Conservation (phyloP, 2,113 vertebrate species). For the Camelus dromedarius region DNA sequence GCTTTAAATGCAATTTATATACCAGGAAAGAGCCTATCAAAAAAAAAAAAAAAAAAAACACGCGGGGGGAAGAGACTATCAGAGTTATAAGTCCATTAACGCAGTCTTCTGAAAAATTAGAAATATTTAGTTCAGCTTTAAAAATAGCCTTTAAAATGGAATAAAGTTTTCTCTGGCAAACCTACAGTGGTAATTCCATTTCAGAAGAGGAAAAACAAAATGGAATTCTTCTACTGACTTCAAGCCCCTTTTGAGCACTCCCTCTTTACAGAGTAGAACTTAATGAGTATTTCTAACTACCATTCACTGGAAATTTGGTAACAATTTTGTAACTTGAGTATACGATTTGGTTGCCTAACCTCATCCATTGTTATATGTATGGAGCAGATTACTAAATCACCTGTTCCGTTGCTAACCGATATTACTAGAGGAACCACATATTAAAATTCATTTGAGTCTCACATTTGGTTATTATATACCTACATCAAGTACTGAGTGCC, state of each 20-base stretch:
- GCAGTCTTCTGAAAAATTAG: slow-evolving; percentile 1
- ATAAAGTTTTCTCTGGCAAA: slow-evolving; percentile 14
- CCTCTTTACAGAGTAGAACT: background rate
- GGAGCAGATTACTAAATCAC: background rate
- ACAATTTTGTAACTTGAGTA: background rate
- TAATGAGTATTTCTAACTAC: background rate
- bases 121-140: slow-evolving; percentile 44
- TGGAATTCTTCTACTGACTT: background rate
- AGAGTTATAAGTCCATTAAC: slow-evolving; percentile 51
- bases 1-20: slow-evolving; percentile 62
- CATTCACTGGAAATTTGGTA: background rate
- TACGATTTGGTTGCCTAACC: background rate
- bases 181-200: slow-evolving; percentile 28
- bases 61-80: background rate
- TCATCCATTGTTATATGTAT: background rate
- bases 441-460: background rate
- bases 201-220: slow-evolving; percentile 10
- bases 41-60: too few species aligned
- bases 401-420: background rate
- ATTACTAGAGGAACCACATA: background rate
- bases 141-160: slow-evolving; percentile 33
- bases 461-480: background rate
- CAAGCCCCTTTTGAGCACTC: background rate
- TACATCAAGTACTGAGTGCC: background rate
- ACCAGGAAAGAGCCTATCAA: slow-evolving; percentile 45